phyloP scores from a whole-genome alignment of 2,113 vertebrate genomes.

The Lanius ludovicianus region DNA sequence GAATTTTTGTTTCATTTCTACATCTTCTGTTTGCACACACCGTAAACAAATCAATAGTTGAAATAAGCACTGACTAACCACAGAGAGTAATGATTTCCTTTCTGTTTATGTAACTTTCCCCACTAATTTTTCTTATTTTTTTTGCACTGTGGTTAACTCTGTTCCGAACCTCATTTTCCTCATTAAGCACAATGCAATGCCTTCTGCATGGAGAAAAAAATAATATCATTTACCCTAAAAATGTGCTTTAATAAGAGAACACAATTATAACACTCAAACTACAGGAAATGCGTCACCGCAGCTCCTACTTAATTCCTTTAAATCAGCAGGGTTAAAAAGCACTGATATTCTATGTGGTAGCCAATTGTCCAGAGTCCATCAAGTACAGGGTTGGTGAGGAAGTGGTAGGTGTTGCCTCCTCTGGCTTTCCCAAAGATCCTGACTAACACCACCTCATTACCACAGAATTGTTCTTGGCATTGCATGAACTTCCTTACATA shows the following conservation, averaged over 20 bases:
- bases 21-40: background rate
- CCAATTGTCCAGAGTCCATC: background rate
- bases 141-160: background rate
- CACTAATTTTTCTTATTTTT: background rate
- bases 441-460: background rate
- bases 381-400: background rate
- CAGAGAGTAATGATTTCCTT: background rate
- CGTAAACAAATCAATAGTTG: background rate
- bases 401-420: background rate
- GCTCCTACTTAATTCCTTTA: background rate
- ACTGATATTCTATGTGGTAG: background rate
- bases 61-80: background rate
- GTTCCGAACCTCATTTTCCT: background rate
- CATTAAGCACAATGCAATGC: background rate
- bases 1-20: background rate
- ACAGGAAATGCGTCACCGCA: background rate
- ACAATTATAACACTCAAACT: background rate
- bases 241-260: background rate
- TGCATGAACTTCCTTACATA: background rate
- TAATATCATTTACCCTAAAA: background rate
- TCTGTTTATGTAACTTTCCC: background rate
- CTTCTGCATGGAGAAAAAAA: background rate
- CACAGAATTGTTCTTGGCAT: background rate
- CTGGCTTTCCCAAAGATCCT: background rate
- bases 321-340: background rate